Base-by-base conservation (phyloP, 2,113 vertebrate species). In the Nothocercus julius region DNA sequence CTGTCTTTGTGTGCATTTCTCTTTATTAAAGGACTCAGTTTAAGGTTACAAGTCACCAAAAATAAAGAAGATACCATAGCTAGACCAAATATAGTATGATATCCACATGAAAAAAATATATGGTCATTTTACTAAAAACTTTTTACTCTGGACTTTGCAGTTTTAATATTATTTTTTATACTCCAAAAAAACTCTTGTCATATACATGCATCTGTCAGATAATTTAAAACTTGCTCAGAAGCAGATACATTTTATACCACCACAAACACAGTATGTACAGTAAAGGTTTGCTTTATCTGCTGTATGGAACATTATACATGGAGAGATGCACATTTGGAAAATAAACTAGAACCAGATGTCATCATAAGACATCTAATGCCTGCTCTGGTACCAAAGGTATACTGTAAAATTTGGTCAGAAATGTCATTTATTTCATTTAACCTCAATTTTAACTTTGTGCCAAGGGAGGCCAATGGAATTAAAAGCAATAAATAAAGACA, bases 331-430 rank as follows among this genome's bases (percentile, higher is more conserved):
- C 79, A 69, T 8, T 85, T 64, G 28, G 58, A 75, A 53, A 94
- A 75, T 54, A 85, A 91, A 74, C 22, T 53, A 67, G 32, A 92
- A 85, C 59, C 21, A 89, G 73, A 96, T 92, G 62, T 64, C 85
- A 58, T 34, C 59, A 22, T 62, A 89, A 67, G 74, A 58, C 34
- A 20, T 47, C 63, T 75, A 85, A n/a, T 72, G 83, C 66, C 36
- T 93, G 13, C 36, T 25, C 87, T 68, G 56, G 94, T 19, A 96
- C n/a, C 62, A 92, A 88, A 92, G 5, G 19, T 18, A 74, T 59
- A 74, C 8, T 10, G 4, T 73, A 44, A 95, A 82, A 76, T 64
- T 76, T 63, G 8, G 56, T 81, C 45, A 84, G 21, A 88, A 93
- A 74, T 77, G 13, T 17, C n/a, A 62, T 28, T 64, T 73, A 63